These are phyloP conservation scores for Anthonomus grandis DNA, from an alignment of 1,140 invertebrate genomes.

Conservation along the genomic window DNA sequence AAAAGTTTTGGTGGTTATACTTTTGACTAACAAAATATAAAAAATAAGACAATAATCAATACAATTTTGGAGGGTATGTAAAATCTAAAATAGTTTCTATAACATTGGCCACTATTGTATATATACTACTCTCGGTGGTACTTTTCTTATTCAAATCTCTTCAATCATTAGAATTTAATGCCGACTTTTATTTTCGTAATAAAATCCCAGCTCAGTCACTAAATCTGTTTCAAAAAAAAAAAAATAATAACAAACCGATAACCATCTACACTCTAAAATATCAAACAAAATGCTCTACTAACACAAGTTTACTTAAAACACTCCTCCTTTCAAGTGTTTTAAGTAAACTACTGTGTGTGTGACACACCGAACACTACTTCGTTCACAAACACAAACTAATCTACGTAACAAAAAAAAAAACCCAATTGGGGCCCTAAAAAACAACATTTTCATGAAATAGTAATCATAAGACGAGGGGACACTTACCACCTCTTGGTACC, in stretches of 20 bases:
- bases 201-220: too few species aligned
- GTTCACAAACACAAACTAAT: slow-evolving; percentile 29
- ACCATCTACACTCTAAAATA: background rate
- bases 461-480: background rate
- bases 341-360: slow-evolving; percentile 9
- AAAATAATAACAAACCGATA: background rate
- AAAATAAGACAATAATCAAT: too few species aligned
- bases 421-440: background rate
- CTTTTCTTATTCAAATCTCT: too few species aligned
- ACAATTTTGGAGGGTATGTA: too few species aligned
- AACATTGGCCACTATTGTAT: too few species aligned
- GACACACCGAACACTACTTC: slow-evolving; percentile 13
- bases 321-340: slow-evolving; percentile 4
- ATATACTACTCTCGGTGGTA: too few species aligned
- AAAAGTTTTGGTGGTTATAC: too few species aligned
- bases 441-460: slow-evolving; percentile 1
- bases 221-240: slow-evolving; percentile 2
- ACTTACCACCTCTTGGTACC: slow-evolving; percentile 55
- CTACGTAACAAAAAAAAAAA: slow-evolving; percentile 18
- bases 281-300: slow-evolving; percentile 10
- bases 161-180: too few species aligned
- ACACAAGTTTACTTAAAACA: slow-evolving; percentile 4
- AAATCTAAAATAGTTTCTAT: too few species aligned
- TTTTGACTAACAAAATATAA: too few species aligned
- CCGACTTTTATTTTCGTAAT: too few species aligned